A percentile compares a stretch with the other conserved stretches of the same genome.
These are phyloP conservation scores for Hyaena hyaena DNA, from an alignment of 2,113 vertebrate genomes.

Conservation along the genomic window DNA sequence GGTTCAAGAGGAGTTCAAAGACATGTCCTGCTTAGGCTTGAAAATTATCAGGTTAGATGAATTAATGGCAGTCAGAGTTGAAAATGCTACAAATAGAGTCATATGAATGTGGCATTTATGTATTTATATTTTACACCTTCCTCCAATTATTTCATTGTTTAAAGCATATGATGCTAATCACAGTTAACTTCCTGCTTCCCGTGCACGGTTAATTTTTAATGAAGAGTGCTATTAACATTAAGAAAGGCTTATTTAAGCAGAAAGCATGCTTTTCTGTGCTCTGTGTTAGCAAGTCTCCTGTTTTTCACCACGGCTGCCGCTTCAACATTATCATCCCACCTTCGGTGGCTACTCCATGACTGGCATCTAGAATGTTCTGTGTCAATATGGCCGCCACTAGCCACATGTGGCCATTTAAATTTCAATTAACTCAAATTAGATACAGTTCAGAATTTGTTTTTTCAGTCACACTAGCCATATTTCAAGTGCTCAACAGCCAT, in stretches of 20 bases:
- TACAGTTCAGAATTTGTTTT: neutral
- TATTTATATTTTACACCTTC: neutral
- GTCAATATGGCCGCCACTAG: neutral
- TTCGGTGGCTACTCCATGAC: neutral
- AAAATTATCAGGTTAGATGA: neutral
- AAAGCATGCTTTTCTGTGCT: neutral
- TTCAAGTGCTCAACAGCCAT: neutral
- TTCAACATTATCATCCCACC: rapidly evolving
- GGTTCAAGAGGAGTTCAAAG: neutral
- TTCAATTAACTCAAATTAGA: neutral
- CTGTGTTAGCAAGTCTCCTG: neutral
- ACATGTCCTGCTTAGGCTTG: neutral
- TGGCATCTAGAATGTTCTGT: no score
- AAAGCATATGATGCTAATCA: neutral
- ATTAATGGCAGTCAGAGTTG: neutral
- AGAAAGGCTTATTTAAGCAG: neutral
- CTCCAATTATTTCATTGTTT: neutral
- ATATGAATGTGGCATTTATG: neutral
- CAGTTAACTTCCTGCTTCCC: neutral
- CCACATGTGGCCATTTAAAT: neutral
- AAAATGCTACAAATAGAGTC: neutral
- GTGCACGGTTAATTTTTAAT: neutral
- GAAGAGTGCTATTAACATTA: neutral
- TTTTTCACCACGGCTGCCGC: rapidly evolving
- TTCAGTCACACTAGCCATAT: neutral